Base-by-base conservation (phyloP, 1,140 invertebrate genomes). In the Diorhabda sublineata region DNA sequence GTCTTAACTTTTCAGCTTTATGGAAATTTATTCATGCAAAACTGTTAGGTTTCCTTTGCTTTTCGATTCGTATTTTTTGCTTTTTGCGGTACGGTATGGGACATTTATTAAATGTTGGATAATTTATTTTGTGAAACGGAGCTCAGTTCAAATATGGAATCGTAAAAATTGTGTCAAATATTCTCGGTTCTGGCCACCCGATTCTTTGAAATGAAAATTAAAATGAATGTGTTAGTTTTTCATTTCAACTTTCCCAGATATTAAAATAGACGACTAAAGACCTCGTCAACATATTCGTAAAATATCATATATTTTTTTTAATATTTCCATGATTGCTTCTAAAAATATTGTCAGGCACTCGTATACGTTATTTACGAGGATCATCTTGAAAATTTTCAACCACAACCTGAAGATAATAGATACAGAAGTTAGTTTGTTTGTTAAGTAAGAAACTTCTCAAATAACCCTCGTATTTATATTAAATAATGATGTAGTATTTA, bases 11-110 rank as follows among this genome's bases (percentile, higher is more conserved):
- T 62, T 45, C 61, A 62, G 61, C 61, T 11, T 62, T 45, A 62
- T 62, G 61, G 45, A 44, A 62, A 62, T 62, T 62, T 62, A 62
- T 62, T 62, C 61, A 62, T 62, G 61, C 61, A 62, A 62, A 62
- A 44, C 61, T 62, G 61, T 26, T 26, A 59, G 61, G 42, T 62
- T 62, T 62, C 45, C 61, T 62, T 62, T 62, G 61, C 42, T 62
- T 62, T 26, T 62, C 61, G 61, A 43, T 62, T 62, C 61, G 42
- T 62, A 62, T 62, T 62, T 26, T 62, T 62, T 62, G 61, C 61
- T 42, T 62, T 62, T 62, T 62, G 61, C 45, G 61, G 61, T 44
- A 11, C 3, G 8, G 61, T 11, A n/a, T 44, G 61, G 44, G 42
- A 62, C 61, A 62, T 62, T 62, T 62, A 62, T 62, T 62, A 62